A percentile compares a stretch with the other conserved stretches of the same genome.
phyloP scores from a whole-genome alignment of 2,888 invertebrate species.

The Laspeyria flexula region DNA sequence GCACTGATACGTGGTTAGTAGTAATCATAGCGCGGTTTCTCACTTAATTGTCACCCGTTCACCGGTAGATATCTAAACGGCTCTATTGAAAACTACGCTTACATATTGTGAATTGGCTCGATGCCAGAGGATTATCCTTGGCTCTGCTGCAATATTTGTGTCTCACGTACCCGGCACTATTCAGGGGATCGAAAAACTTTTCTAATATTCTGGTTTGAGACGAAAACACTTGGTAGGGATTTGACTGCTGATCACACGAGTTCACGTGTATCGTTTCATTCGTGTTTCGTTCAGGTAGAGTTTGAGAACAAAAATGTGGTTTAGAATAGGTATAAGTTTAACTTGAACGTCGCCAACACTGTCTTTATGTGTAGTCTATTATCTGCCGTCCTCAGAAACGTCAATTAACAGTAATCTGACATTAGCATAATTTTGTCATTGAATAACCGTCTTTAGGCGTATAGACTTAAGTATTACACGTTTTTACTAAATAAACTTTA shows the following conservation, averaged over 20 bases:
- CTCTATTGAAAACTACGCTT: constrained; percentile 60
- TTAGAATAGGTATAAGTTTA: not conserved
- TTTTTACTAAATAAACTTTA: too few relatives aligned
- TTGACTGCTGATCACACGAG: constrained; percentile 57
- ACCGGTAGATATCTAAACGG: constrained; percentile 48
- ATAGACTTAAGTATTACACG: too few relatives aligned
- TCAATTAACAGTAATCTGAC: too few relatives aligned
- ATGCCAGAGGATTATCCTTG: constrained; percentile 78
- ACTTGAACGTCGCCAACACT: too few relatives aligned
- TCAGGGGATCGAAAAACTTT: constrained; percentile 83
- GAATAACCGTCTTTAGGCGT: too few relatives aligned
- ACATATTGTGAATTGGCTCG: constrained; percentile 80
- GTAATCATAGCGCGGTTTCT: constrained; percentile 39
- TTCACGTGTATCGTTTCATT: too few relatives aligned
- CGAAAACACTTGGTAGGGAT: constrained; percentile 66
- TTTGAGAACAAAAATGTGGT: not conserved
- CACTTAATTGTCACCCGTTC: constrained; percentile 46
- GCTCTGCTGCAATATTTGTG: constrained; percentile 76
- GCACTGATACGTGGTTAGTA: constrained; percentile 12
- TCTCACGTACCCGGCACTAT: constrained; percentile 77
- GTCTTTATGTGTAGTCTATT: too few relatives aligned
- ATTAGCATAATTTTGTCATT: too few relatives aligned
- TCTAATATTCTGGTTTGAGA: constrained; percentile 78
- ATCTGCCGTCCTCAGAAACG: too few relatives aligned
- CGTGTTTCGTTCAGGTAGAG: not conserved